Evolutionary conservation across 2,888 invertebrate genomes (phyloP).

Genomic region (Lucinisca nassula): DNA sequence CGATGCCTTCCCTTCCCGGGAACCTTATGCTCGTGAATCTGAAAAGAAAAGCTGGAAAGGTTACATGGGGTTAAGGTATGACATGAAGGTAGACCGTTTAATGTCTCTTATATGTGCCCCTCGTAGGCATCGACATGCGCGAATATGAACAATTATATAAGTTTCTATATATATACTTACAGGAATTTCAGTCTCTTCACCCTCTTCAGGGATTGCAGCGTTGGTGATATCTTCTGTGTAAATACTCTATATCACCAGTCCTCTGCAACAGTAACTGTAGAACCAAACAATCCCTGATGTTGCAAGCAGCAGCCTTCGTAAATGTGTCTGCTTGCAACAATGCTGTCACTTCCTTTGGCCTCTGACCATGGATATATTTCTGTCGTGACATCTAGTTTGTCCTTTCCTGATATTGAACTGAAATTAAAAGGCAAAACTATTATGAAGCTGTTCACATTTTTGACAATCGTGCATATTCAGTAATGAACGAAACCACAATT

Average conservation of each 20-base stretch:
- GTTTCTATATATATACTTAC: too few species aligned
- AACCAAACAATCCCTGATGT: background rate
- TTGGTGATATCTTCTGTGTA: background rate
- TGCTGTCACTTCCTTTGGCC: background rate
- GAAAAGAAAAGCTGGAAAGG: background rate
- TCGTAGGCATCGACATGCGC: background rate
- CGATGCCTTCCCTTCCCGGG: background rate
- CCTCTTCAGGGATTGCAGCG: background rate
- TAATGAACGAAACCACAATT: background rate
- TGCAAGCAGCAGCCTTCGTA: background rate
- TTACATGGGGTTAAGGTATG: background rate
- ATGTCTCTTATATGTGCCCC: background rate
- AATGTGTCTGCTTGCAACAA: background rate
- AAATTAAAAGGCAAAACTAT: background rate
- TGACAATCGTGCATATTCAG: background rate
- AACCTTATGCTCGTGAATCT: background rate
- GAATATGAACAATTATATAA: too few species aligned
- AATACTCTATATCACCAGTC: background rate
- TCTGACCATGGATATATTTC: background rate
- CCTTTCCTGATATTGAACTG: background rate
- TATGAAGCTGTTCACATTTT: background rate
- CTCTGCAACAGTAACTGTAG: background rate
- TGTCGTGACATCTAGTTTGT: background rate
- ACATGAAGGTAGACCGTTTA: background rate
- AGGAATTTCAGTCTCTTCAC: background rate